A percentile compares a stretch with the other conserved stretches of the same genome.
Conservation (phyloP, 2,888 invertebrate genomes). For the Epinotia brunnichana region DNA sequence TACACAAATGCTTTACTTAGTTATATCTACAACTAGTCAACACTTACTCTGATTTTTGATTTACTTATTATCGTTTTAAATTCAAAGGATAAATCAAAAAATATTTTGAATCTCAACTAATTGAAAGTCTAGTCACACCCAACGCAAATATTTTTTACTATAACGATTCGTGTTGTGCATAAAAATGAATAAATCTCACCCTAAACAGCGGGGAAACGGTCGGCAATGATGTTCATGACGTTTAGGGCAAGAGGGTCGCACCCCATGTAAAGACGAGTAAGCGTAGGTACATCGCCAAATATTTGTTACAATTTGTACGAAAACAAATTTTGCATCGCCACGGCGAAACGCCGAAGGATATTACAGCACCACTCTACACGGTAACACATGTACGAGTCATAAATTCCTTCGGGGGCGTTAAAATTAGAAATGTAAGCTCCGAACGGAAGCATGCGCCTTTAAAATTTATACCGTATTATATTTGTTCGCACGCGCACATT, state of each 20-base stretch:
- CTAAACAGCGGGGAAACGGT: slow-evolving; percentile 10
- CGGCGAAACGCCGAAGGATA: slow-evolving; percentile 63
- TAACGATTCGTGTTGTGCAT: slow-evolving; percentile 18
- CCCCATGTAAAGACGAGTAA: slow-evolving; percentile 18
- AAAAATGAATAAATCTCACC: slow-evolving; percentile 9
- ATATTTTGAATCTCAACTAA: not conserved
- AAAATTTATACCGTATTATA: slow-evolving; percentile 75
- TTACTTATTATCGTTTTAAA: too few relatives aligned
- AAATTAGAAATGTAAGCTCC: slow-evolving; percentile 80
- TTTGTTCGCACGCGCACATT: slow-evolving; percentile 60
- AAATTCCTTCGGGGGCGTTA: slow-evolving; percentile 78
- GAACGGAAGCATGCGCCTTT: slow-evolving; percentile 75
- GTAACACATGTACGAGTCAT: slow-evolving; percentile 77
- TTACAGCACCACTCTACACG: slow-evolving; percentile 71
- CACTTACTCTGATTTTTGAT: too few relatives aligned
- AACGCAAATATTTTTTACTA: slow-evolving; percentile 6
- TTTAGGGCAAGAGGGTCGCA: slow-evolving; percentile 16
- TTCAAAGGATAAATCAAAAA: not conserved
- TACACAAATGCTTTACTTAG: too few relatives aligned
- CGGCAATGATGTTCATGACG: slow-evolving; percentile 33
- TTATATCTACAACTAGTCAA: not conserved
- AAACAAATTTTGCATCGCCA: slow-evolving; percentile 60
- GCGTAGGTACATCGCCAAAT: slow-evolving; percentile 42
- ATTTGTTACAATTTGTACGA: slow-evolving; percentile 44
- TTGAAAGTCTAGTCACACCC: slow-evolving; percentile 14